Base-by-base conservation (phyloP, 2,888 invertebrate species). In the Brenthis ino region DNA sequence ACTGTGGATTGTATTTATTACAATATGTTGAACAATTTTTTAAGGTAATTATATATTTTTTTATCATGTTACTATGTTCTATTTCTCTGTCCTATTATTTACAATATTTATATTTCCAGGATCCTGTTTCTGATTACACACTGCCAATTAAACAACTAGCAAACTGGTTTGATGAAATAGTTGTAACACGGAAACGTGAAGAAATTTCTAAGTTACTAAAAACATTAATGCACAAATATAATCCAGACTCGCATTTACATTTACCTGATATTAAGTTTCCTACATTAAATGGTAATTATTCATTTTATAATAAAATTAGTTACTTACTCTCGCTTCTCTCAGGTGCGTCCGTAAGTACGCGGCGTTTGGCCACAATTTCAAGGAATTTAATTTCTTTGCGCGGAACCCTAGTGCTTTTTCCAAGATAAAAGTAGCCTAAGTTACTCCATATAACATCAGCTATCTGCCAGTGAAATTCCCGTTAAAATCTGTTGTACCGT, bases 1-100 rank as follows among this genome's bases (percentile, higher is more conserved):
- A 99, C 86, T 99, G 99, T 89, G 99, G 99, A 0, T 93, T 99
- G 14, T 99, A 97, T 88, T 93, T 99, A 70, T 92, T 99, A 66
- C 98, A 99, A 85, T 99, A 99, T 93, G 98, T 98, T 6, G 99
- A 99, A 90, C 96, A 96, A 71, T 99, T 99, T 91, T 98, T 99
- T 87, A 95, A 96, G 94, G 97, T 97, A 85, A 80, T 79, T 67
- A 57, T 47, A 47, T 2, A 43, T 47, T 63, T 47, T 50, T 50
- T 47, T 64, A 68, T 58, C 24, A 61, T 53, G 24, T 61, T 64
- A 47, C 67, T 58, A 33, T 24, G 55, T 14, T 50, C 20, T 37
- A 58, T 50, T 16, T 16, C 11, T 11, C 2, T 43, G 37, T 8
- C 11, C 37, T 8, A 63, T 56, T 37, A 8, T 55, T 57, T 8